Evolutionary conservation across 1,140 invertebrate species (phyloP), one percentile per base, ranked within the genome.

Genomic region (Aphidius gifuensis): DNA sequence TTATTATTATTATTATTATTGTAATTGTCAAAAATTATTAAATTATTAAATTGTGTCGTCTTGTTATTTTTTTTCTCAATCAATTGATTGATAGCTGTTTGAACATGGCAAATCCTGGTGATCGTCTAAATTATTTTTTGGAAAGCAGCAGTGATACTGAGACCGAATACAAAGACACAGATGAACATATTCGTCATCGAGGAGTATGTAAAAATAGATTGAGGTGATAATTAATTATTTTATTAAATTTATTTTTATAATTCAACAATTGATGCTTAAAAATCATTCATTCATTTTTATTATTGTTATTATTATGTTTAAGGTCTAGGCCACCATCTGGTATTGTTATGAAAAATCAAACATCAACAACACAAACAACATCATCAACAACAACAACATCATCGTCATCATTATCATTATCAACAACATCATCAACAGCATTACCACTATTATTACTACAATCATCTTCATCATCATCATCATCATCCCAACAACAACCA

Each of bases 91-190:
- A 32, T 32, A 81, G 79, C 70, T 78, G 76, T 72, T 74, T 68
- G 66, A 72, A 80, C 64, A 83, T 83, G 82, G 78, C 80, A 72
- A 77, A 79, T 67, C 74, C 74, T 67, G 77, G 72, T 61, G 81
- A 82, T 66, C 76, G 80, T 66, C 69, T 80, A 56, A 80, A 76
- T 66, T 85, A 83, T 73, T 72, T 84, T 65, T 77, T 86, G 72
- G 86, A 87, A 65, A 87, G 87, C 46, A 89, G 88, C 74, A 89
- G 87, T 70, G 87, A 88, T 70, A 87, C 85, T n/a, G 86, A 89
- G 60, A 81, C 78, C 71, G 87, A 89, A 75, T 87, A 86, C 69
- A 83, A 85, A 65, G 87, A 88, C 67, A 77, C 80, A 21, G 85
- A 86, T 74, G 85, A 87, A 68, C 79, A 85, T 61, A 80, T 85